Evolutionary conservation across 2,888 invertebrate species (phyloP).

Genomic region (Bhutanitis thaidina): DNA sequence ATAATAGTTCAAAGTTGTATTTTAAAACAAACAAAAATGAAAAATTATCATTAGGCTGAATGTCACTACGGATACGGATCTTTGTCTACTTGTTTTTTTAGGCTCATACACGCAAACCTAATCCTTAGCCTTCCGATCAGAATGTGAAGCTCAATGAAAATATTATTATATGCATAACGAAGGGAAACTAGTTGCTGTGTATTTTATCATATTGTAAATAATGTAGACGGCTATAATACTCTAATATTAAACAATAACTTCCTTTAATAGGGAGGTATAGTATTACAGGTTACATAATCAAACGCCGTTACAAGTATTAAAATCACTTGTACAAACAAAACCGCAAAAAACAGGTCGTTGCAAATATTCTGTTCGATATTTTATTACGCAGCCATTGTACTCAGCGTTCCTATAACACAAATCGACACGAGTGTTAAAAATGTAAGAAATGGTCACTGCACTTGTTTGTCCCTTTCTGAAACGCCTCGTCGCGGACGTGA

Average conservation of each 20-base stretch:
- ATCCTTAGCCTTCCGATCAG: not conserved
- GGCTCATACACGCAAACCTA: not conserved
- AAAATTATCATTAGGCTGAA: not conserved
- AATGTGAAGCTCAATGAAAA: not conserved
- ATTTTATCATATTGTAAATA: not conserved
- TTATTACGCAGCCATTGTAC: constrained; percentile 30
- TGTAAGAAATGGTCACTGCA: constrained; percentile 26
- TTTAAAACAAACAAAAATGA: too few species aligned
- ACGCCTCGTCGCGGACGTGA: not conserved
- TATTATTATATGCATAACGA: not conserved
- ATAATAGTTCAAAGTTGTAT: too few species aligned
- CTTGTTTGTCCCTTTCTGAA: constrained; percentile 28
- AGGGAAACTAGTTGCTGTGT: not conserved
- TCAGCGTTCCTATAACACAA: constrained; percentile 43
- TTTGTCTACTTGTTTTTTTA: not conserved
- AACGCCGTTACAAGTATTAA: constrained; percentile 13
- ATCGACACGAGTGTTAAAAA: constrained; percentile 56
- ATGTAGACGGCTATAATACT: not conserved
- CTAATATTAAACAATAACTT: not conserved
- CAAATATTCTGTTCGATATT: constrained; percentile 23
- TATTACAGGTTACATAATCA: constrained; percentile 9
- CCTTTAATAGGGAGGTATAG: not conserved
- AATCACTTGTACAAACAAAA: constrained; percentile 32
- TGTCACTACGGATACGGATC: not conserved
- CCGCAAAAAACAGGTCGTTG: constrained; percentile 32